Base-by-base conservation (phyloP, 2,113 vertebrate species). In the Mesocricetus auratus region DNA sequence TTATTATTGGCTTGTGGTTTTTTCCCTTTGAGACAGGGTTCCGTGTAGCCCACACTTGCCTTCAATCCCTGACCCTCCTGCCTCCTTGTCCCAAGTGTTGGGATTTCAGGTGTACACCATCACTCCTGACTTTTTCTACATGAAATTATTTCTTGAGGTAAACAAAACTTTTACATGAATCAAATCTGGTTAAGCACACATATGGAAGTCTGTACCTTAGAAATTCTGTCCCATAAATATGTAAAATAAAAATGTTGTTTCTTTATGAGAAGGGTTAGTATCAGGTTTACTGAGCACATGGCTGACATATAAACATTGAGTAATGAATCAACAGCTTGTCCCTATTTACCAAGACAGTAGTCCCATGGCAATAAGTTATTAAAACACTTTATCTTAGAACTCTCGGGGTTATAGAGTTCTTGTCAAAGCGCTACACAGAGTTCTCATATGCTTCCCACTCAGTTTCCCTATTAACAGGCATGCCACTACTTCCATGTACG, bases 311-410 rank as follows among this genome's bases (percentile, higher is more conserved):
- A 45, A 45, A 85, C 39, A 85, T 64, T 85, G 16, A 45, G 8
- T 85, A 62, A 85, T 31, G 4, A 8, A 64, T 85, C 31, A 42
- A 64, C 31, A 42, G n/a, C 39, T 19, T 9, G 19, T 42, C 42
- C 24, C 39, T 15, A 62, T 85, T 85, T 85, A 64, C 39, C 15
- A 31, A 64, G 26, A 85, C 58, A 85, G 39, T 17, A 26, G 62
- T 85, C n/a, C 8, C 58, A 26, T 45, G 58, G 39, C 45, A 64
- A 85, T 42, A 64, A 62, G 81, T 64, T 83, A 29, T 62, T 62
- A 64, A 31, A 85, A 58, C 12, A 56, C 71, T 92, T 91, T 82
- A 77, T 95, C 68, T 94, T 82, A 39, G 22, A 73, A 94, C 31
- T 74, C 66, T 62, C 83, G 69, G 64, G 73, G 79, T 66, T 83